Base-by-base conservation (phyloP, 2,113 vertebrate species). In the Fulica atra region DNA sequence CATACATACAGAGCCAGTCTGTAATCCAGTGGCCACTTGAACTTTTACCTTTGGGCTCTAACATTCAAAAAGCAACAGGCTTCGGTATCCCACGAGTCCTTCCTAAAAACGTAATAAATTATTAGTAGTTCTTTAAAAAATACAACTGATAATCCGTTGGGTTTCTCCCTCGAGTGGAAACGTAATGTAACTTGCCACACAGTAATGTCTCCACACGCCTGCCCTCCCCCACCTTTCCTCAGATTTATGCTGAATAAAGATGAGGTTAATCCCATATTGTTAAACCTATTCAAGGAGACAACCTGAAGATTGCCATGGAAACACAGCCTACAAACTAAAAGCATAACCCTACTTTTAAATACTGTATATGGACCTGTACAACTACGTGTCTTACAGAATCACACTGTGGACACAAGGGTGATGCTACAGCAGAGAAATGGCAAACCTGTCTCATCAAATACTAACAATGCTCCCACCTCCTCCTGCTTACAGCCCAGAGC, bases 251-350 rank as follows among this genome's bases (percentile, higher is more conserved):
- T 93, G 96, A 96, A 96, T 93, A 96, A 95, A 96, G 93, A 95
- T 95, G 89, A 97, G 86, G 90, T 91, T 94, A 96, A 97, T 97
- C 94, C 81, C 3, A 6, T 78, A 92, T 82, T 95, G 92, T 93
- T 94, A 89, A 94, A 93, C 31, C 80, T 87, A 87, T 85, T 92
- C 88, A 93, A 64, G 51, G 59, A 96, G 77, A 91, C 86, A 95
- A 96, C 95, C 92, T 96, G 81, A 46, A 35, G n/a, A 95, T 97
- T 95, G 86, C 93, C 92, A 96, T 96, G 92, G 97, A 95, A 97
- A 97, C 95, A 89, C 63, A 70, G 91, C 95, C n/a, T 65, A 73
- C 80, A 91, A 73, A 64, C 80, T 50, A 68, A 77, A 93, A 64
- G 50, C 54, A 0, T 65, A 96, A 92, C 89, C 81, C 88, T 82